A percentile compares a stretch with the other conserved stretches of the same genome.
Evolutionary conservation across 30 jellyfish, hydroid and myxozoan species (phyloP).

Genomic region (Aurelia sp.): DNA sequence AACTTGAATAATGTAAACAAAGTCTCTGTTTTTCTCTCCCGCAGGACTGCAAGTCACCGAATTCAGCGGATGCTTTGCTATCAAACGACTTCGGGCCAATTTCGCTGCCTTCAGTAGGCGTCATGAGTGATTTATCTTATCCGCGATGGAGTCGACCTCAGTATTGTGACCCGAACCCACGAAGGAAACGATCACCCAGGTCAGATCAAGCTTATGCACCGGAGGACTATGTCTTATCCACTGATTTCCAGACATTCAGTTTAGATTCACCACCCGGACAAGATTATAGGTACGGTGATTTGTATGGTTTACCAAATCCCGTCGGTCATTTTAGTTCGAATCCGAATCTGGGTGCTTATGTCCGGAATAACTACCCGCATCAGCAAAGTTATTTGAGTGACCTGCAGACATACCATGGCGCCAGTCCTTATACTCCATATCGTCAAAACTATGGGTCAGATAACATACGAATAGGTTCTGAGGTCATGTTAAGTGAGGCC

Average conservation of each 20-base stretch:
- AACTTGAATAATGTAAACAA: too few species aligned
- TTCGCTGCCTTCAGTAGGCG: slow-evolving; percentile 66
- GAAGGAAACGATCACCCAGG: slow-evolving; percentile 61
- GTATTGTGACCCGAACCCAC: slow-evolving; percentile 39
- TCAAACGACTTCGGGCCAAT: slow-evolving; percentile 52
- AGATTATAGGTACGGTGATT: slow-evolving; percentile 56
- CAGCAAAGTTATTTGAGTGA: slow-evolving; percentile 67
- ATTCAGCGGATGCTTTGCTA: slow-evolving; percentile 57
- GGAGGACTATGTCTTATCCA: slow-evolving; percentile 53
- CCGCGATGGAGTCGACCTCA: slow-evolving; percentile 75
- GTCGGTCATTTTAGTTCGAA: slow-evolving; percentile 64
- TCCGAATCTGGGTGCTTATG: slow-evolving; percentile 74
- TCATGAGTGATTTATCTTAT: slow-evolving; percentile 46
- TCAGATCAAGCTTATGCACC: slow-evolving; percentile 42
- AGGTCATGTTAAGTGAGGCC: slow-evolving; percentile 71
- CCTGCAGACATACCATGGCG: slow-evolving; percentile 85
- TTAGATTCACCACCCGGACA: slow-evolving; percentile 76
- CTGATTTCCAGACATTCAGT: slow-evolving; percentile 63
- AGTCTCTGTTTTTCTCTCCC: background rate
- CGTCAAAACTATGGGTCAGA: slow-evolving; percentile 69
- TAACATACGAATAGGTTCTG: slow-evolving; percentile 67
- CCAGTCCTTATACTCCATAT: slow-evolving; percentile 50
- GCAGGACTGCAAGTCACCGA: slow-evolving; percentile 70
- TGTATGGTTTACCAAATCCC: slow-evolving; percentile 48
- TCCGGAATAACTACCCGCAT: slow-evolving; percentile 65